Conservation (phyloP, 2,888 invertebrate species). For the Lordiphosa andalusiaca region DNA sequence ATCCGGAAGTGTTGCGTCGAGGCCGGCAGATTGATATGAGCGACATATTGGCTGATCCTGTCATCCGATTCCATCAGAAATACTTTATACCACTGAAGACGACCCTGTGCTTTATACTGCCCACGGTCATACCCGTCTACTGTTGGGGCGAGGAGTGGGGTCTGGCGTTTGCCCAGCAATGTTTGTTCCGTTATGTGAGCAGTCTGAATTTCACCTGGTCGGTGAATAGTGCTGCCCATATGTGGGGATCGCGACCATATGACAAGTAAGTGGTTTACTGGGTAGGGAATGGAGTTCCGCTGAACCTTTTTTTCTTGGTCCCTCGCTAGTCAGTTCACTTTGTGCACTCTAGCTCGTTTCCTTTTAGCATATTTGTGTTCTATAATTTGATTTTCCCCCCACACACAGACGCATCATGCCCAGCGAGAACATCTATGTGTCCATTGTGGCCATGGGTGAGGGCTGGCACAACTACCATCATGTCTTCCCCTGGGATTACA, state of each 20-base stretch:
- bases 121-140: conserved; percentile 85
- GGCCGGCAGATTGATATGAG: conserved; percentile 91
- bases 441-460: conserved; percentile 88
- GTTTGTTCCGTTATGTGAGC: conserved; percentile 86
- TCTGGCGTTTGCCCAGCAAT: conserved; percentile 85
- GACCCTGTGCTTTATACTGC: conserved; percentile 86
- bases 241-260: conserved; percentile 87
- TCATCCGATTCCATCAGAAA: conserved; percentile 89
- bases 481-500: conserved; percentile 96
- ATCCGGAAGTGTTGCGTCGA: conserved; percentile 89
- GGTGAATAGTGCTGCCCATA: conserved; percentile 93
- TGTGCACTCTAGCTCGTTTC: no score
- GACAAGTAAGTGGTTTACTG: conserved; percentile 83
- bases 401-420: conserved; percentile 88
- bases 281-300: neutral
- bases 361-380: no score
- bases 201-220: conserved; percentile 93
- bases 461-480: conserved; percentile 98
- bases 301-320: neutral
- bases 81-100: conserved; percentile 86
- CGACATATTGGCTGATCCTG: conserved; percentile 89
- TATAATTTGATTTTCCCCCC: neutral
- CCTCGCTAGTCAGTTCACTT: no score
- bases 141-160: conserved; percentile 86
- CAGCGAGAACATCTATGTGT: conserved; percentile 87